Conservation (phyloP, 2,797 vertebrate species). For the Hoplostethus mediterraneus region DNA sequence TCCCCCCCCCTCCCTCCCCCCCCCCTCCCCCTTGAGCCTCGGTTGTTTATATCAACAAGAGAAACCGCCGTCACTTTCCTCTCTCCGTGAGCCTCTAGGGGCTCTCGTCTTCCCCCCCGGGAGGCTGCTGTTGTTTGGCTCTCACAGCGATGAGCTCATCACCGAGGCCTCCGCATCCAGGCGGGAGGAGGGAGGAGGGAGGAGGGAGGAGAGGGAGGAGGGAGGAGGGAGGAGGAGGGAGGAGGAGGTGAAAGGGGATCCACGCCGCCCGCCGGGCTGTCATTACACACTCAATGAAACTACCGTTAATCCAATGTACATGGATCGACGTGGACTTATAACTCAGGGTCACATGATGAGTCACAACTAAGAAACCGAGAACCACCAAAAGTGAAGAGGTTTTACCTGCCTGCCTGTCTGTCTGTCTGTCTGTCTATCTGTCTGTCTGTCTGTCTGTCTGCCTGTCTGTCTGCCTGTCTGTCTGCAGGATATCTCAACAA, state of each 20-base stretch:
- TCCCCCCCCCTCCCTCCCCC: background rate
- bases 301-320: constrained; percentile 6
- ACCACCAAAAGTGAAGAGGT: background rate
- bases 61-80: constrained; percentile 62
- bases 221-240: background rate
- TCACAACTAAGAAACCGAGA: constrained; percentile 27
- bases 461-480: no score
- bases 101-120: constrained; percentile 63
- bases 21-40: constrained; percentile 16
- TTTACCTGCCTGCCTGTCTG: no score
- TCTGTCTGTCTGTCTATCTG: no score
- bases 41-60: constrained; percentile 62
- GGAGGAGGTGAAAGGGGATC: constrained; percentile 57
- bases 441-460: no score
- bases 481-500: no score
- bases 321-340: constrained; percentile 1
- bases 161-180: constrained; percentile 25
- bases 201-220: no score
- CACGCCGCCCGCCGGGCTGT: background rate
- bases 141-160: constrained; percentile 84
- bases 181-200: background rate
- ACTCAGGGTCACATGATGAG: constrained; percentile 13
- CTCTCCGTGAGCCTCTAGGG: constrained; percentile 65
- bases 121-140: constrained; percentile 71
- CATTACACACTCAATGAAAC: constrained; percentile 35